phyloP scores from a whole-genome alignment of 2,888 invertebrate genomes.

The Baccha elongata region DNA sequence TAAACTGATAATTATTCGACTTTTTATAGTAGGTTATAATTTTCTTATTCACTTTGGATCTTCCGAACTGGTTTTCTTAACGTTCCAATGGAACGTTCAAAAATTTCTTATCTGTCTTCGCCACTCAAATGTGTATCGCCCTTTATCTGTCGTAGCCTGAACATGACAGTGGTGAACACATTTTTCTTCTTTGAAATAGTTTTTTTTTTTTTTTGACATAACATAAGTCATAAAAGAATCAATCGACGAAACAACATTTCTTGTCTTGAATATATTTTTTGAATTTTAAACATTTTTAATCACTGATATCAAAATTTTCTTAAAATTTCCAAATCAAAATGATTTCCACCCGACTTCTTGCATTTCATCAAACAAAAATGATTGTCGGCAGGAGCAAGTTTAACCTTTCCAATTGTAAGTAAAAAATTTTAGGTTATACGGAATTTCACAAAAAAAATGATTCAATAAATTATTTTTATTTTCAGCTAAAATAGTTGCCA shows the following conservation, averaged over 20 bases:
- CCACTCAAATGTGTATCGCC: slow-evolving; percentile 6
- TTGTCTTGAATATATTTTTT: slow-evolving; percentile 48
- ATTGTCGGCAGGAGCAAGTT: slow-evolving; percentile 35
- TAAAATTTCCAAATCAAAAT: slow-evolving; percentile 49
- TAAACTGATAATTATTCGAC: too few species aligned
- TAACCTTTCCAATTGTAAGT: slow-evolving; percentile 41
- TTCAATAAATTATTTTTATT: slow-evolving; percentile 30
- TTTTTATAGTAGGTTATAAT: too few species aligned
- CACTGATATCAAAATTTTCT: slow-evolving; percentile 37
- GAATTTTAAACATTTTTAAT: slow-evolving; percentile 43
- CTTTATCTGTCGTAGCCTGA: too few species aligned
- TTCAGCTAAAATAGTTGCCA: slow-evolving; percentile 40
- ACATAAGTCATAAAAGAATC: slow-evolving; percentile 32
- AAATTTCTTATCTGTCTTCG: too few species aligned
- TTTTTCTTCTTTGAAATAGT: slow-evolving; percentile 7
- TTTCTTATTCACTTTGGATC: too few species aligned
- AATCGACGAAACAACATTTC: slow-evolving; percentile 28
- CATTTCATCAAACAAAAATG: slow-evolving; percentile 46
- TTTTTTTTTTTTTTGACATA: slow-evolving; percentile 50
- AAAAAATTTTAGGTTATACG: slow-evolving; percentile 49
- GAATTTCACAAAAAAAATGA: slow-evolving; percentile 44
- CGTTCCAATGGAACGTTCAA: too few species aligned
- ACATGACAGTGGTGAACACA: too few species aligned
- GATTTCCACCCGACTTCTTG: slow-evolving; percentile 46
- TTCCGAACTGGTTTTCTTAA: too few species aligned